Evolutionary conservation across 1,140 invertebrate species (phyloP).

Genomic region (Hetaerina americana): DNA sequence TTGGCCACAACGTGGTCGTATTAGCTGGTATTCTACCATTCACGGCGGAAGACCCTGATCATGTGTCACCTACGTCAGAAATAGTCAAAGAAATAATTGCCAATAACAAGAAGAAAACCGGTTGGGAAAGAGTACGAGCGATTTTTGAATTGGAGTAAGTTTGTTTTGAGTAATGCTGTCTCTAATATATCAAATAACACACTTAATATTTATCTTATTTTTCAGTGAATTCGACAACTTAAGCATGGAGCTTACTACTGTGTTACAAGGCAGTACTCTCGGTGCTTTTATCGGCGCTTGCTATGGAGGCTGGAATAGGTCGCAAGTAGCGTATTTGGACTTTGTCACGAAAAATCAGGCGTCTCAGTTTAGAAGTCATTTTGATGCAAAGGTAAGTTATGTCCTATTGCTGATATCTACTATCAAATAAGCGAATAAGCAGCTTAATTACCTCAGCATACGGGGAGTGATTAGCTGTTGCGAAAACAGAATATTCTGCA

Average conservation of each 20-base stretch:
- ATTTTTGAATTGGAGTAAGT: conserved; percentile 17
- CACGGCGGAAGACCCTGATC: not conserved
- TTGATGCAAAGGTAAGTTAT: conserved; percentile 51
- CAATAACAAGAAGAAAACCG: not conserved
- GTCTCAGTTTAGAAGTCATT: conserved; percentile 45
- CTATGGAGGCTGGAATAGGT: conserved; percentile 44
- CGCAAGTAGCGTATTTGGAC: conserved; percentile 42
- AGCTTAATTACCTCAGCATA: no score
- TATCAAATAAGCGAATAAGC: no score
- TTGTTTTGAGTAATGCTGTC: not conserved
- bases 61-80: not conserved
- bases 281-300: conserved; percentile 41
- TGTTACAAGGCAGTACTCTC: conserved; percentile 37
- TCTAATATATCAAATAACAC: no score
- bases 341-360: conserved; percentile 62
- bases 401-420: no score
- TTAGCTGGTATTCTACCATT: not conserved
- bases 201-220: conserved; percentile 14
- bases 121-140: conserved; percentile 12
- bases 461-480: no score
- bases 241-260: conserved; percentile 41
- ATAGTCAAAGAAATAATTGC: not conserved
- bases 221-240: conserved; percentile 43
- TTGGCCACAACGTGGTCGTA: not conserved
- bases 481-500: no score